These are phyloP conservation scores for Neosalanx taihuensis DNA, from an alignment of 2,797 vertebrate species.

Conservation along the genomic window DNA sequence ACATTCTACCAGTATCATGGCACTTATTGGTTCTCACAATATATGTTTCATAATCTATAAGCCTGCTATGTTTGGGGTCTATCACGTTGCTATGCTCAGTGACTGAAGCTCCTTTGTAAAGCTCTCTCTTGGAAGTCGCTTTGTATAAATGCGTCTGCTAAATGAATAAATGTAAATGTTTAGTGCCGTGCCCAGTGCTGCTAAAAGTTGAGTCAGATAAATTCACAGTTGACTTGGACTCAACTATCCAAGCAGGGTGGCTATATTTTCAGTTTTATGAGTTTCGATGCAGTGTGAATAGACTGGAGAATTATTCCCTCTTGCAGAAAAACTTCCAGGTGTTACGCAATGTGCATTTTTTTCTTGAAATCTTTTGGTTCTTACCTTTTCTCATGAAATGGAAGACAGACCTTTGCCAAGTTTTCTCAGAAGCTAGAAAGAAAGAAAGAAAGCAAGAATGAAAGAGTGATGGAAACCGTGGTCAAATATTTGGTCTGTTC, in stretches of 20 bases:
- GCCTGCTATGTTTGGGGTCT: no score
- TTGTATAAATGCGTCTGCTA: no score
- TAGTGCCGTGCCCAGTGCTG: no score
- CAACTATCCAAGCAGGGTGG: slow-evolving; percentile 63
- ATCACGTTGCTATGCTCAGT: no score
- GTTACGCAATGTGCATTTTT: slow-evolving; percentile 58
- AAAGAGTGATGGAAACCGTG: slow-evolving; percentile 33
- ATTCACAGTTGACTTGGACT: slow-evolving; percentile 66
- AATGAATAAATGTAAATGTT: no score
- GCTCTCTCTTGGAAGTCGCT: no score
- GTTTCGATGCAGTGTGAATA: slow-evolving; percentile 49
- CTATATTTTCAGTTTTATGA: slow-evolving; percentile 63
- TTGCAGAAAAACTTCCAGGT: slow-evolving; percentile 70
- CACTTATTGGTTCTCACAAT: no score
- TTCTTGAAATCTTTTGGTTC: slow-evolving; percentile 37
- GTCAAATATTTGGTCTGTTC: slow-evolving; percentile 51
- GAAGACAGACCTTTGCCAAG: slow-evolving; percentile 19
- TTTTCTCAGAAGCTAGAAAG: slow-evolving; percentile 41
- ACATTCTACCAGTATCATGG: slow-evolving; percentile 41
- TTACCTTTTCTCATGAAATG: slow-evolving; percentile 31
- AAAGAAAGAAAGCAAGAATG: slow-evolving; percentile 8
- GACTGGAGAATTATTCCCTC: slow-evolving; percentile 68
- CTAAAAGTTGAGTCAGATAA: slow-evolving; percentile 32
- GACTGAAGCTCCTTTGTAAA: no score
- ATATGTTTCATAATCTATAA: no score